phyloP scores from a whole-genome alignment of 2,797 vertebrate genomes.

The Babyrousa celebensis region DNA sequence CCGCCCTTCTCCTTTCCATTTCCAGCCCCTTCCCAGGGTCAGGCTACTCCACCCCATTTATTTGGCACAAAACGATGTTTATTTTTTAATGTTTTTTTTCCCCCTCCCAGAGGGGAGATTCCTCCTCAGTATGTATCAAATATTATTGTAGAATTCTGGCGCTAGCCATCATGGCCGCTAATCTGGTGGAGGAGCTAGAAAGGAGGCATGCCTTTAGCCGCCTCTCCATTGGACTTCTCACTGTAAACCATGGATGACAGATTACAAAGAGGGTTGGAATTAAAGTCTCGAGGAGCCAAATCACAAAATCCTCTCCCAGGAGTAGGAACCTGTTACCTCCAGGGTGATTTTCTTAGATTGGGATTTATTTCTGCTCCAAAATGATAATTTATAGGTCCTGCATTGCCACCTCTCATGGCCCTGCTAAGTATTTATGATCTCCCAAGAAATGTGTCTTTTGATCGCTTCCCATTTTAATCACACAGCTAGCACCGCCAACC shows the following conservation, averaged over 20 bases:
- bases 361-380: constrained; percentile 86
- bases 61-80: constrained; percentile 32
- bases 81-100: background rate
- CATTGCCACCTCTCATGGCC: constrained; percentile 74
- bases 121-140: background rate
- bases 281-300: constrained; percentile 71
- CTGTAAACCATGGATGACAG: constrained; percentile 74
- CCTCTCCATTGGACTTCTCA: constrained; percentile 36
- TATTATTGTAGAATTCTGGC: background rate
- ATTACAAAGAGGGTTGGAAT: constrained; percentile 68
- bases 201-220: background rate
- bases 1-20: background rate
- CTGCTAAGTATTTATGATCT: constrained; percentile 85
- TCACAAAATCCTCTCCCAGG: constrained; percentile 48
- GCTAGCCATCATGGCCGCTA: background rate
- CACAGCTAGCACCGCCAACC: constrained; percentile 50
- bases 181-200: background rate
- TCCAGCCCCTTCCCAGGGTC: background rate
- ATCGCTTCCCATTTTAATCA: constrained; percentile 86
- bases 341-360: constrained; percentile 66
- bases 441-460: constrained; percentile 78
- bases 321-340: constrained; percentile 73
- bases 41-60: background rate
- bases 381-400: constrained; percentile 81
- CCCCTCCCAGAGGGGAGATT: background rate